These are phyloP conservation scores for Ophion costatus DNA, from an alignment of 2,888 invertebrate species.

Conservation along the genomic window DNA sequence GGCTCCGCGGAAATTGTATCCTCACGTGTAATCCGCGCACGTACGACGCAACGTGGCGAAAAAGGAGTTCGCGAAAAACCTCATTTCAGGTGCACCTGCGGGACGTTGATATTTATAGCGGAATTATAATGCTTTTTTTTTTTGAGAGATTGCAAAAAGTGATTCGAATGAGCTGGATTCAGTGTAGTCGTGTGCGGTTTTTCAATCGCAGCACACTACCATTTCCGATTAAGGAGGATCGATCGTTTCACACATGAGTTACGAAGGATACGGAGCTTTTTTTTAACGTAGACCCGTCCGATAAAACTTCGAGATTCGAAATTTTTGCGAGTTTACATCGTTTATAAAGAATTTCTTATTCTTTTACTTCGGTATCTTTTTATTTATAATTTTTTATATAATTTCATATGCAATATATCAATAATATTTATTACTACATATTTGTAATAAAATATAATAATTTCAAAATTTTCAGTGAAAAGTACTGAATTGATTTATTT, in stretches of 20 bases:
- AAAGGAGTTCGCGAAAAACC: not conserved
- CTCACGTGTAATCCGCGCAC: not conserved
- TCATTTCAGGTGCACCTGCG: conserved; percentile 30
- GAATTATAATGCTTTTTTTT: conserved; percentile 44
- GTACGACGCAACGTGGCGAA: not conserved
- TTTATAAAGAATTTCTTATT: not conserved
- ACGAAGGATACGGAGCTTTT: not conserved
- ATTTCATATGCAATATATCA: not conserved
- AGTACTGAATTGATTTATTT: too few relatives aligned
- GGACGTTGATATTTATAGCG: conserved; percentile 34
- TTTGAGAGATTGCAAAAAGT: conserved; percentile 5
- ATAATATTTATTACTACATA: too few relatives aligned
- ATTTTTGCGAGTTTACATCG: not conserved
- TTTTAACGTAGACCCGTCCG: not conserved
- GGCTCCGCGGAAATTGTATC: conserved; percentile 6
- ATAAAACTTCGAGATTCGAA: too few relatives aligned
- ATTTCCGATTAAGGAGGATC: conserved; percentile 7
- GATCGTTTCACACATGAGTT: not conserved
- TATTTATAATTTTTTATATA: not conserved
- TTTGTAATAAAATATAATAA: too few relatives aligned
- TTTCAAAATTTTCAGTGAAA: too few relatives aligned
- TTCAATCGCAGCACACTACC: not conserved
- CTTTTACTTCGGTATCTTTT: not conserved
- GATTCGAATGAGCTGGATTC: conserved; percentile 15
- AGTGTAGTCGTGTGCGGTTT: not conserved